phyloP scores from a whole-genome alignment of 2,113 vertebrate genomes.

The Cynocephalus volans region DNA sequence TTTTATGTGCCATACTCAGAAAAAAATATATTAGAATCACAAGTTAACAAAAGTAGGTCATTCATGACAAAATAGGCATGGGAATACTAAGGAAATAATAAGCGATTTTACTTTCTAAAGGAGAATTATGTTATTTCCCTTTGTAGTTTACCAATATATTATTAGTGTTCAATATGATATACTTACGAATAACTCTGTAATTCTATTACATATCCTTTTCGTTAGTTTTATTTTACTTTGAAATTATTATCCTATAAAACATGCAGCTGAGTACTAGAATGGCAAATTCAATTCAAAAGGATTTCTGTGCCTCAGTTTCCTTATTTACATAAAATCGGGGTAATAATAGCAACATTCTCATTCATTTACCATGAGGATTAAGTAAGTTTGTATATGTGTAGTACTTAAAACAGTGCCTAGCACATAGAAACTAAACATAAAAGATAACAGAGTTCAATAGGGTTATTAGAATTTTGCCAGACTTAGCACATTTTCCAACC shows the following conservation, averaged over 20 bases:
- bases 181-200: constrained; percentile 22
- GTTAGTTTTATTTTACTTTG: constrained; percentile 39
- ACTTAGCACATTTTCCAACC: background rate
- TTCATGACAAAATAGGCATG: background rate
- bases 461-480: background rate
- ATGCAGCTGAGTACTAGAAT: background rate
- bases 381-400: background rate
- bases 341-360: background rate
- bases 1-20: background rate
- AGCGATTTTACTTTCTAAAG: background rate
- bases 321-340: constrained; percentile 34
- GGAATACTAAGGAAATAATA: background rate
- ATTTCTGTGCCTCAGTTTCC: background rate
- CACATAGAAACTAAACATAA: background rate
- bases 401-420: background rate
- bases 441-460: background rate
- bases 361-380: background rate
- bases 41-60: constrained; percentile 38
- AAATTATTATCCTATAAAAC: constrained; percentile 31
- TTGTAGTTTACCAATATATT: constrained; percentile 31
- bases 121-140: background rate
- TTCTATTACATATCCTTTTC: background rate
- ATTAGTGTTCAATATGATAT: background rate
- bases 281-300: constrained; percentile 1
- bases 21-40: background rate